phyloP scores from a whole-genome alignment of 2,113 vertebrate genomes.

The Limnothrissa miodon region DNA sequence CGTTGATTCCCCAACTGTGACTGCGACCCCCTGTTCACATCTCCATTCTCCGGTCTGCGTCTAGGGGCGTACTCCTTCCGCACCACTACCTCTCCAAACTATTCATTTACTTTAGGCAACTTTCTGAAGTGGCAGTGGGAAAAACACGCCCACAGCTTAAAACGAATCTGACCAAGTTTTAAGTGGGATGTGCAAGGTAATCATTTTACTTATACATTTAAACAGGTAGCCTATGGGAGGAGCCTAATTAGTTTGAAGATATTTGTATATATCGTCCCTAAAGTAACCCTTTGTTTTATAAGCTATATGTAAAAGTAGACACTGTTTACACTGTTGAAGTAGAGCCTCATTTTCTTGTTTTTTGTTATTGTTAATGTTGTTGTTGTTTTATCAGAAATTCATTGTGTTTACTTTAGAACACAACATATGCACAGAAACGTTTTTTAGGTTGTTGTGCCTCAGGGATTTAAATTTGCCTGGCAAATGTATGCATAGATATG shows the following conservation, averaged over 20 bases:
- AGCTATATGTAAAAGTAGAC: no score
- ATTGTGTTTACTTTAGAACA: not conserved
- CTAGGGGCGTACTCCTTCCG: slow-evolving; percentile 58
- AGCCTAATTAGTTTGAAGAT: not conserved
- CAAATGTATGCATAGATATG: slow-evolving; percentile 11
- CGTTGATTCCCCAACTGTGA: slow-evolving; percentile 54
- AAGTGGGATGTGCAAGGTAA: slow-evolving; percentile 15
- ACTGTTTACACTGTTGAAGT: no score
- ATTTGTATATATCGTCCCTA: not conserved
- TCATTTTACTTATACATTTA: not conserved
- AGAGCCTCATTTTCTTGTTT: no score
- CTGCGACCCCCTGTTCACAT: slow-evolving; percentile 54
- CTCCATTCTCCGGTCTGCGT: slow-evolving; percentile 52
- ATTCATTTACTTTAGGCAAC: slow-evolving; percentile 36
- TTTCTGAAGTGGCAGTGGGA: slow-evolving; percentile 39
- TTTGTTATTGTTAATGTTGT: not conserved
- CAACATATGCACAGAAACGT: no score
- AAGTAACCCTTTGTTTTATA: no score
- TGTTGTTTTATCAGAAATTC: not conserved
- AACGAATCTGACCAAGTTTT: slow-evolving; percentile 11
- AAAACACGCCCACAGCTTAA: slow-evolving; percentile 46
- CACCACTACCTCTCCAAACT: slow-evolving; percentile 31
- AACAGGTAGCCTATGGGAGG: not conserved
- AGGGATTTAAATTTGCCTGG: not conserved
- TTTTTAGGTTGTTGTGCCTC: no score